Evolutionary conservation across 1,140 invertebrate genomes (phyloP).

Genomic region (Pachypsylla venusta): DNA sequence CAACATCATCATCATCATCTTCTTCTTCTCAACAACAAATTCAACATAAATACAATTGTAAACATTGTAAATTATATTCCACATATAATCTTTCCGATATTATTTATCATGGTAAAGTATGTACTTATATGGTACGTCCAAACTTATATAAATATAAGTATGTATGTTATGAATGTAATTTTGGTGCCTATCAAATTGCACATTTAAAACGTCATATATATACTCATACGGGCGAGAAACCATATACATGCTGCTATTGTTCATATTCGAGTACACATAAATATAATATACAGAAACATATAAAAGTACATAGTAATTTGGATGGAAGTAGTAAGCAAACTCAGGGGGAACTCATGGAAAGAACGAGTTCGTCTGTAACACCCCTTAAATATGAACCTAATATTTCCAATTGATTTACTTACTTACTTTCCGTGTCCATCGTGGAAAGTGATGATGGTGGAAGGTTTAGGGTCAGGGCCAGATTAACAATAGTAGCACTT

Average conservation of each 20-base stretch:
- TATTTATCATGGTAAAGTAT: neutral
- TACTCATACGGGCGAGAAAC: slow-evolving; percentile 5
- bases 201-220: neutral
- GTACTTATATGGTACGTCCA: neutral
- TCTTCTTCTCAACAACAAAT: neutral
- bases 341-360: too few species aligned
- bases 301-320: neutral
- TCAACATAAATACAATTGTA: neutral
- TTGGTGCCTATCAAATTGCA: neutral
- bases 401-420: too few species aligned
- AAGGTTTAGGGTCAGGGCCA: too few species aligned
- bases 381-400: too few species aligned
- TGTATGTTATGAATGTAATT: neutral
- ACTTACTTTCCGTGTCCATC: too few species aligned
- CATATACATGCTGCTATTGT: neutral
- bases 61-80: neutral
- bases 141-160: slow-evolving; percentile 1
- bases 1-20: neutral
- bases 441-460: too few species aligned
- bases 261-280: neutral
- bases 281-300: slow-evolving; percentile 1
- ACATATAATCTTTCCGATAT: neutral
- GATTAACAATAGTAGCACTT: too few species aligned
- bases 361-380: too few species aligned
- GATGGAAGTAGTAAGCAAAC: too few species aligned